Evolutionary conservation across 2,797 vertebrate species (phyloP), one percentile per base, ranked within the genome.

Genomic region (Coregonus suidteri): DNA sequence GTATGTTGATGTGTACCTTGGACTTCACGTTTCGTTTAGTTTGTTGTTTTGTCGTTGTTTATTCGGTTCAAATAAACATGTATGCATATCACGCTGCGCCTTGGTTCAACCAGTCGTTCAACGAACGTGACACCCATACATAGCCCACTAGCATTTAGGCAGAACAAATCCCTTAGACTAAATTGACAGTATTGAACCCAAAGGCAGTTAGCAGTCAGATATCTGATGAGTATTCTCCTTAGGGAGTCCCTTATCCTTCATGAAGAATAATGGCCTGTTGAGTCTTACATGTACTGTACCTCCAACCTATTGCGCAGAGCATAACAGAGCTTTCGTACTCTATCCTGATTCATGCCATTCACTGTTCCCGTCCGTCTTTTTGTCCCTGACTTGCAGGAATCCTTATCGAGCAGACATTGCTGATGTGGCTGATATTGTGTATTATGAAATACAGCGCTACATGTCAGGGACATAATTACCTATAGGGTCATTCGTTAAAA

Each of bases 401-500:
- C 31, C 31, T 15, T 34, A 68, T 34, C 15, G 6, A 18, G 31
- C 11, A 67, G 65, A 25, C 75, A 62, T 75, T 79, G 74, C 79
- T 78, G 77, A 83, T 81, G 76, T 71, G 75, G 79, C 80, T 74
- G 80, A 79, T 74, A 65, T 62, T 20, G 69, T 51, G 51, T 16
- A 79, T 70, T 52, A 18, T 74, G 67, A 83, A 79, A 79, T 79
- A 82, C 71, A 73, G 31, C 72, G 54, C 77, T 75, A 76, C 18
- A 74, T 62, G 77, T 70, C 80, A 79, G 78, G 74, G 81, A 83
- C 65, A 85, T 83, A 83, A 83, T 82, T 77, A 82, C 37, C 71
- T 67, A 59, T 37, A 2, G 35, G 82, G 77, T 84, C 78, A 82
- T 85, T 85, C 74, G 37, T 90, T 87, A 89, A 89, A 84, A 76